Conservation (phyloP, 2,797 vertebrate species). For the Semotilus atromaculatus region DNA sequence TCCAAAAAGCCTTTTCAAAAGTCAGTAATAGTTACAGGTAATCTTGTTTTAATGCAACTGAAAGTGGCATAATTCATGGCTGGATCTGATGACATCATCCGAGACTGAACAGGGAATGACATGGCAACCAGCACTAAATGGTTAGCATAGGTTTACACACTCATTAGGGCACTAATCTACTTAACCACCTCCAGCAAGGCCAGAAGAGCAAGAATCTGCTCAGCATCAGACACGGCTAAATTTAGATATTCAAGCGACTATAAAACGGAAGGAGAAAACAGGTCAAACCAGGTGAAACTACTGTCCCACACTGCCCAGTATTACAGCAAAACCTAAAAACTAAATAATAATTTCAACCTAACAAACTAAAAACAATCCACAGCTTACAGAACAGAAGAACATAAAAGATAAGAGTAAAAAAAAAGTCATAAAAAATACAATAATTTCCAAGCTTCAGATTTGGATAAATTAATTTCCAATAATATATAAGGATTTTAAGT, state of each 20-base stretch:
- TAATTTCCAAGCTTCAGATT: neutral
- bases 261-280: neutral
- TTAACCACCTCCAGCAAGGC: slow-evolving; percentile 21
- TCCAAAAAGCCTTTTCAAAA: neutral
- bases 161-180: slow-evolving; percentile 42
- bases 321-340: neutral
- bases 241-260: slow-evolving; percentile 7
- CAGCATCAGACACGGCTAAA: slow-evolving; percentile 35
- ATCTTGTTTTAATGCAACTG: neutral
- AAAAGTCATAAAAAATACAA: neutral
- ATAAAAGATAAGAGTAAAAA: neutral
- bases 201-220: slow-evolving; percentile 14
- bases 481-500: neutral
- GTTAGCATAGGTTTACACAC: neutral
- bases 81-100: neutral
- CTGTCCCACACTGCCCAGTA: neutral
- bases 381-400: neutral
- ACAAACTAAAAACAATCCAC: neutral
- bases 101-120: neutral
- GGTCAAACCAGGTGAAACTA: slow-evolving; percentile 16
- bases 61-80: slow-evolving; percentile 2
- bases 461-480: neutral
- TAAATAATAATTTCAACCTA: neutral
- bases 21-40: neutral
- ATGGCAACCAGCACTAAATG: slow-evolving; percentile 1